These are phyloP conservation scores for Oligia fasciuncula DNA, from an alignment of 2,888 invertebrate species.

Conservation along the genomic window DNA sequence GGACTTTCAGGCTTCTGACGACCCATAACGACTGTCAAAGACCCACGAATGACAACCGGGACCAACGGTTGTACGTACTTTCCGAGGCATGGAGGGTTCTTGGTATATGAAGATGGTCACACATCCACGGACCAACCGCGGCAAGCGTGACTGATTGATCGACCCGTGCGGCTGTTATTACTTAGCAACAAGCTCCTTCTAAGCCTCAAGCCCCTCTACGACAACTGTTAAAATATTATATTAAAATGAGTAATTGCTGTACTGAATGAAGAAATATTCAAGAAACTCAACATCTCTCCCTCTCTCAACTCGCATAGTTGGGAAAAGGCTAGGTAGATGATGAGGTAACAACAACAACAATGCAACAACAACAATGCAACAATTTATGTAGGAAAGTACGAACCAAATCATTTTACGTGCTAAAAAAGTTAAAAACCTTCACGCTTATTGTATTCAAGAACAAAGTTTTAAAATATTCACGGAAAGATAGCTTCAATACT, in stretches of 20 bases:
- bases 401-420: not conserved
- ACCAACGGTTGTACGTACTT: too few relatives aligned
- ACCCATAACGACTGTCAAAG: too few relatives aligned
- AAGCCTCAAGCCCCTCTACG: not conserved
- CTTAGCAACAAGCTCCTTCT: too few relatives aligned
- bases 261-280: not conserved
- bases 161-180: too few relatives aligned
- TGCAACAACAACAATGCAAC: too few relatives aligned
- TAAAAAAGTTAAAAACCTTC: not conserved
- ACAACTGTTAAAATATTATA: not conserved
- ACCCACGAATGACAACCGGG: too few relatives aligned
- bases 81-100: too few relatives aligned
- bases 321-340: not conserved
- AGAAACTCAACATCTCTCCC: not conserved
- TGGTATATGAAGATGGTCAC: too few relatives aligned
- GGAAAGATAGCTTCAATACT: conserved; percentile 32
- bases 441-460: conserved; percentile 14
- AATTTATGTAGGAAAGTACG: not conserved
- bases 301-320: too few relatives aligned
- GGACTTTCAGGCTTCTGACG: too few relatives aligned
- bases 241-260: not conserved
- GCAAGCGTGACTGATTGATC: too few relatives aligned
- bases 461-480: conserved; percentile 23
- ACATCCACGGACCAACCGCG: too few relatives aligned
- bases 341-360: not conserved